phyloP scores from a whole-genome alignment of 30 jellyfish, hydroid and myxozoan genomes.

The Turritopsis dohrnii region DNA sequence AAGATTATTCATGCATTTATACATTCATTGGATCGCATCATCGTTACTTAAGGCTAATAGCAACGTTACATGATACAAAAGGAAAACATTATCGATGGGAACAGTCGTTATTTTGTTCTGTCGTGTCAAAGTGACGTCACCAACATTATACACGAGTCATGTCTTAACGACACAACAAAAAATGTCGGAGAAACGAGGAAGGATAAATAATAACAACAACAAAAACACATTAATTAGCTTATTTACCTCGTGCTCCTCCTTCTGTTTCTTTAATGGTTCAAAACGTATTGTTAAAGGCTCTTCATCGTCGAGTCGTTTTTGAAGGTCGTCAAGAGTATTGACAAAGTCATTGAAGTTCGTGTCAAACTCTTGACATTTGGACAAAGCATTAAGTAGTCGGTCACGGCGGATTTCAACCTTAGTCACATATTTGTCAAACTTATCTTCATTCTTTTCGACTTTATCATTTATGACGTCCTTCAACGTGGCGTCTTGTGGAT shows the following conservation, averaged over 20 bases:
- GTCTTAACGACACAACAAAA: neutral
- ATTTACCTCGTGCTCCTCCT: constrained; percentile 80
- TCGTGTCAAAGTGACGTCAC: neutral
- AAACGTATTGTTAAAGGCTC: constrained; percentile 62
- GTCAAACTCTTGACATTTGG: constrained; percentile 79
- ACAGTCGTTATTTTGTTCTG: neutral
- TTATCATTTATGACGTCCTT: constrained; percentile 49
- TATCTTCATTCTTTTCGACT: constrained; percentile 52
- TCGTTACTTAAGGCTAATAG: neutral
- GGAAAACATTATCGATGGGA: neutral
- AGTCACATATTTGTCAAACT: constrained; percentile 40
- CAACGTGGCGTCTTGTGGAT: constrained; percentile 51
- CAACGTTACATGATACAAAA: neutral
- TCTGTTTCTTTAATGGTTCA: constrained; percentile 50
- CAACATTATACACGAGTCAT: neutral
- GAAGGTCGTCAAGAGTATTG: constrained; percentile 52
- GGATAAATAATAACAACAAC: neutral
- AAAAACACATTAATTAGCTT: neutral
- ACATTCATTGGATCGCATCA: too few species aligned
- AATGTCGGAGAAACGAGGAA: neutral
- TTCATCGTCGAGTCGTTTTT: constrained; percentile 49
- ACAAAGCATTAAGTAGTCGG: constrained; percentile 61
- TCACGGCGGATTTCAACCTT: constrained; percentile 59
- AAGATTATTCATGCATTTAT: neutral
- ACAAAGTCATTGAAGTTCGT: constrained; percentile 47